These are phyloP conservation scores for Nothocercus julius DNA, from an alignment of 2,113 vertebrate genomes.

Conservation along the genomic window DNA sequence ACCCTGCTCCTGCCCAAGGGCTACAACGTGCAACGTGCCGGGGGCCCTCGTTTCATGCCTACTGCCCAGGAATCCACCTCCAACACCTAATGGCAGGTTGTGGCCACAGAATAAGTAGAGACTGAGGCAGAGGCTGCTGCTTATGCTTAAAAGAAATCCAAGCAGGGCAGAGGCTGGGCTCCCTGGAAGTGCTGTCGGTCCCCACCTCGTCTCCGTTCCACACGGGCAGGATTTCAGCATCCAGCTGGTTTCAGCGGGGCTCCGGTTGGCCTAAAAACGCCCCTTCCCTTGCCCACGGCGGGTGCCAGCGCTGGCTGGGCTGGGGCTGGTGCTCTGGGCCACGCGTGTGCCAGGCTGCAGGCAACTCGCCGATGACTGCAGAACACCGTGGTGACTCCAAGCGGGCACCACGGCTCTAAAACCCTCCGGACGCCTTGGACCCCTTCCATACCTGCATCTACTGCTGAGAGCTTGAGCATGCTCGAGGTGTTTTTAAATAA, in stretches of 20 bases:
- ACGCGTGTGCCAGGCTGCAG: not conserved
- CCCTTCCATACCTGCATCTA: not conserved
- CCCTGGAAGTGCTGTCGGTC: fast-evolving
- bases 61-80: not conserved
- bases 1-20: not conserved
- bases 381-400: not conserved
- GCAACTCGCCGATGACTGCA: not conserved
- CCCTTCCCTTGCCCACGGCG: not conserved
- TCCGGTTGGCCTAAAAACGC: not conserved
- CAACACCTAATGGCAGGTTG: not conserved
- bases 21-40: fast-evolving
- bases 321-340: not conserved
- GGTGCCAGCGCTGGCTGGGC: not conserved
- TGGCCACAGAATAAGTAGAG: not conserved
- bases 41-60: not conserved
- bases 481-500: conserved; percentile 23
- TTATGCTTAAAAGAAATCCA: not conserved
- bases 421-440: not conserved
- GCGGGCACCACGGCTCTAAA: not conserved
- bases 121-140: not conserved
- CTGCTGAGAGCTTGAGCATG: not conserved
- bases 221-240: not conserved
- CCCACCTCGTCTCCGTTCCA: not conserved
- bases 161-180: not conserved
- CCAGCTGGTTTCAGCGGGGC: not conserved